A percentile compares a stretch with the other conserved stretches of the same genome.
Evolutionary conservation across 1,140 invertebrate species (phyloP).

Genomic region (Anadara kagoshimensis): DNA sequence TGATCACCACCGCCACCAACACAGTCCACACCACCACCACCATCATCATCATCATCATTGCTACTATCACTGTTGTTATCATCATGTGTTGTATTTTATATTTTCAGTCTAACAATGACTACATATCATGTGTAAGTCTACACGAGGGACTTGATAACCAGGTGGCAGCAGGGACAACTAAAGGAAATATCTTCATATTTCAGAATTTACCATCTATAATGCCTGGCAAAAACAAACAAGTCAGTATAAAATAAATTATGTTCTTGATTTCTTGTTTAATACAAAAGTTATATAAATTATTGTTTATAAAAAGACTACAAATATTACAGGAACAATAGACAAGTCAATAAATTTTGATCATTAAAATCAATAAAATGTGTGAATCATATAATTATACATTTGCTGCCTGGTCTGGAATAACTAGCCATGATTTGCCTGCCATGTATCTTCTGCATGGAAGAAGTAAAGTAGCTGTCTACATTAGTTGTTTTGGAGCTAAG

Average conservation of each 20-base stretch:
- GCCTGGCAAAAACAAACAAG: constrained; percentile 73
- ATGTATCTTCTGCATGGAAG: too few relatives aligned
- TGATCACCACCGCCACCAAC: too few relatives aligned
- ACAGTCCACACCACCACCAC: too few relatives aligned
- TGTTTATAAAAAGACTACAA: not conserved
- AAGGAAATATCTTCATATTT: constrained; percentile 88
- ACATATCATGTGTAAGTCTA: constrained; percentile 86
- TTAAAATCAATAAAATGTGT: too few relatives aligned
- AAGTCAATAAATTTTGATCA: not conserved
- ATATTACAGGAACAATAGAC: constrained; percentile 29
- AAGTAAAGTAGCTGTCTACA: too few relatives aligned
- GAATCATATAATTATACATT: too few relatives aligned
- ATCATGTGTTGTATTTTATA: too few relatives aligned
- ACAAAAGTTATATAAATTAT: not conserved
- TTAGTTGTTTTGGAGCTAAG: too few relatives aligned
- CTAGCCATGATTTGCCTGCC: too few relatives aligned
- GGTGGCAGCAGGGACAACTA: constrained; percentile 86
- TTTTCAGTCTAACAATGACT: constrained; percentile 80
- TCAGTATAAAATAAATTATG: constrained; percentile 25
- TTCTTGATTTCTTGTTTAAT: not conserved
- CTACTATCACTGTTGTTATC: too few relatives aligned
- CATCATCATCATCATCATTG: too few relatives aligned
- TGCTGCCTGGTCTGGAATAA: too few relatives aligned
- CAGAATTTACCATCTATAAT: constrained; percentile 85
- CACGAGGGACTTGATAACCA: constrained; percentile 91